A percentile compares a stretch with the other conserved stretches of the same genome.
These are phyloP conservation scores for Cynopterus brachyotis DNA, from an alignment of 2,113 vertebrate genomes.

Conservation along the genomic window DNA sequence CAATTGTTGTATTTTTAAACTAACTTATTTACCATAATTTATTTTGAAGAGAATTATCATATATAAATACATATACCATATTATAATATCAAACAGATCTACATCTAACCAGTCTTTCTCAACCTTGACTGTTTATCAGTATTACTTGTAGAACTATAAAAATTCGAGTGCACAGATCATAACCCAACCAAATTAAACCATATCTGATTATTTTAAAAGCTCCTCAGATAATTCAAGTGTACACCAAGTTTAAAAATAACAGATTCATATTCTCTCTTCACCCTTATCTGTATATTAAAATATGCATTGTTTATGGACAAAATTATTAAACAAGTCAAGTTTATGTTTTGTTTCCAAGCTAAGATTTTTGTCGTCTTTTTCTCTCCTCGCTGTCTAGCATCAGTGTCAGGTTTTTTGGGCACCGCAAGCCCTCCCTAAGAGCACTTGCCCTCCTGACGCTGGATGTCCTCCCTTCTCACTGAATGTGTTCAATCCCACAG, in stretches of 20 bases:
- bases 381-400: background rate
- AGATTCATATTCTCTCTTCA: background rate
- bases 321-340: background rate
- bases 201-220: background rate
- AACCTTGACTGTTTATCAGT: background rate
- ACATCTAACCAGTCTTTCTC: background rate
- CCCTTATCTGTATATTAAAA: background rate
- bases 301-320: background rate
- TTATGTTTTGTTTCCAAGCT: background rate
- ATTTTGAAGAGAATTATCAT: background rate
- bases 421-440: background rate
- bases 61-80: background rate
- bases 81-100: background rate
- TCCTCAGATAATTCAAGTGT: background rate
- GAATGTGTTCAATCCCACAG: background rate
- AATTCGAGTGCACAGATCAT: background rate
- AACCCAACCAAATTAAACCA: background rate
- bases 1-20: background rate
- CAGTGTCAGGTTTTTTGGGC: background rate
- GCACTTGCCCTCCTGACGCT: background rate
- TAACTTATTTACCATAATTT: background rate
- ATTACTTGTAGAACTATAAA: background rate
- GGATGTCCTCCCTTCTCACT: background rate
- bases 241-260: background rate
- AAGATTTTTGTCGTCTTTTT: background rate